These are phyloP conservation scores for Dryococelus australis DNA, from an alignment of 2,888 invertebrate genomes.

Conservation along the genomic window DNA sequence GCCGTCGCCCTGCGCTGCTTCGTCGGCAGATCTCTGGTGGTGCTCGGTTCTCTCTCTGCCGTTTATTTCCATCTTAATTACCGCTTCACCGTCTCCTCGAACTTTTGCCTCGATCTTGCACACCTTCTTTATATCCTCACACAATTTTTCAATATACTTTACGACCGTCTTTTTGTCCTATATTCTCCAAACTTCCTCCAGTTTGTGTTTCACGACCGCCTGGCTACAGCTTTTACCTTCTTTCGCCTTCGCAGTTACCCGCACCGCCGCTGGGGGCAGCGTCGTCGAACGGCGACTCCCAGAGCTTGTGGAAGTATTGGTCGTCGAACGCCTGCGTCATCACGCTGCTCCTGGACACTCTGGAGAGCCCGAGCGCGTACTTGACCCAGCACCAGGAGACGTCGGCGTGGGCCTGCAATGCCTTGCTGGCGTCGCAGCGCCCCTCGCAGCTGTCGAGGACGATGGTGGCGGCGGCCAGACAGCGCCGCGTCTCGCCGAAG, in stretches of 20 bases:
- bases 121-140: constrained; percentile 30
- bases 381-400: constrained; percentile 69
- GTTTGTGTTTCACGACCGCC: not conserved
- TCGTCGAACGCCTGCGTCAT: constrained; percentile 39
- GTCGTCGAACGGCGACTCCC: constrained; percentile 41
- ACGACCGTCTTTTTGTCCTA: constrained; percentile 36
- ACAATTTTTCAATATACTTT: constrained; percentile 38
- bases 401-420: constrained; percentile 55
- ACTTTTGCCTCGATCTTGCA: not conserved
- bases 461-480: constrained; percentile 68
- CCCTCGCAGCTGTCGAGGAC: constrained; percentile 66
- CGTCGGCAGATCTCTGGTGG: not conserved
- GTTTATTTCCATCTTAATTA: not conserved
- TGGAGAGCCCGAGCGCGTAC: constrained; percentile 66
- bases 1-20: not conserved
- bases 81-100: too few species aligned
- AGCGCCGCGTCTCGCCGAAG: constrained; percentile 66
- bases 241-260: too few species aligned
- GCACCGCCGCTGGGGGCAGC: not conserved
- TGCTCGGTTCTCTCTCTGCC: not conserved
- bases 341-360: constrained; percentile 62
- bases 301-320: not conserved
- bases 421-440: constrained; percentile 57
- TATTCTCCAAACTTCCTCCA: not conserved
- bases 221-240: not conserved